A percentile compares a stretch with the other conserved stretches of the same genome.
Conservation (phyloP, 2,113 vertebrate species). For the Oreochromis niloticus region DNA sequence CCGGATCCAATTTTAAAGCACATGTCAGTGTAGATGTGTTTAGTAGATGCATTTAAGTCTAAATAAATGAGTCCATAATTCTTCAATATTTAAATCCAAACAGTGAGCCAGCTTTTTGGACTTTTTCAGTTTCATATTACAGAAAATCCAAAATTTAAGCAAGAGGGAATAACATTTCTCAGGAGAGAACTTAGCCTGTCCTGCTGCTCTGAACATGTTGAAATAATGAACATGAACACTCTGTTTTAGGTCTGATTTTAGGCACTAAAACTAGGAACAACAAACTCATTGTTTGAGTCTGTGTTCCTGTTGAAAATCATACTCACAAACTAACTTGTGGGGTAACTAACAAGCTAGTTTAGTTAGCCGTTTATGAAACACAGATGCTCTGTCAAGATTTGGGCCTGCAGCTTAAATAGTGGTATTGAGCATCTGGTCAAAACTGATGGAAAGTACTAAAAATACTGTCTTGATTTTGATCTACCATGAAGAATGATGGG, state of each 20-base stretch:
- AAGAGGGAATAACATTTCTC: not conserved
- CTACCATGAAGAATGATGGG: not conserved
- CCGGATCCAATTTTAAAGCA: not conserved
- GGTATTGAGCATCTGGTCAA: not conserved
- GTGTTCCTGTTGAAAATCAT: not conserved
- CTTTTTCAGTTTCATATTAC: not conserved
- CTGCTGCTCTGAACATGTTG: not conserved
- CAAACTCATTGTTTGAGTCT: not conserved
- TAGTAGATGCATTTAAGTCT: not conserved
- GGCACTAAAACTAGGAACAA: not conserved
- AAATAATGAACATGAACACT: not conserved
- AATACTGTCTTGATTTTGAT: not conserved
- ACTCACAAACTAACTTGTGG: not conserved
- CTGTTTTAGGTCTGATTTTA: not conserved
- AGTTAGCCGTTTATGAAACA: not conserved
- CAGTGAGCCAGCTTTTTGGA: not conserved
- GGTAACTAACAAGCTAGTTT: not conserved
- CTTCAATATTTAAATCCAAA: not conserved
- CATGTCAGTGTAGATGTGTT: not conserved
- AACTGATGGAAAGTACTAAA: not conserved
- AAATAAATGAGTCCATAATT: not conserved
- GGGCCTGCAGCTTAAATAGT: not conserved
- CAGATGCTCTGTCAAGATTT: not conserved
- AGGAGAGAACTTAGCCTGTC: not conserved
- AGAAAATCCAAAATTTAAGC: not conserved